Conservation (phyloP, 1,140 invertebrate species). For the Araneus ventricosus region DNA sequence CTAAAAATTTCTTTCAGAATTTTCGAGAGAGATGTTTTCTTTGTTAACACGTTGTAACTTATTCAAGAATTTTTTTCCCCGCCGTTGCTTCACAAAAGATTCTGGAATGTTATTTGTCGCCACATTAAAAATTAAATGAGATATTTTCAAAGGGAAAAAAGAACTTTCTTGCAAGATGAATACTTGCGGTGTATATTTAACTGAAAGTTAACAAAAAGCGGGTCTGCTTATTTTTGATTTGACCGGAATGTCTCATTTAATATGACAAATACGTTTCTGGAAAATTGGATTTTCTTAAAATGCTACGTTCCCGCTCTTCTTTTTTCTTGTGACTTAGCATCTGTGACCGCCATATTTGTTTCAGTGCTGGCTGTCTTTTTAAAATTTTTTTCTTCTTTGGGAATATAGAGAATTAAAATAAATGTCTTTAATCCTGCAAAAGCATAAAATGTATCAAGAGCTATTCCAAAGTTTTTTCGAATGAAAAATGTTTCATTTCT, state of each 20-base stretch:
- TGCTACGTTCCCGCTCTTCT: background rate
- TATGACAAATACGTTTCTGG: slow-evolving; percentile 64
- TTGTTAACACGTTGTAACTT: slow-evolving; percentile 60
- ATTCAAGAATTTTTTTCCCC: background rate
- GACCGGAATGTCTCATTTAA: slow-evolving; percentile 55
- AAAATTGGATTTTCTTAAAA: slow-evolving; percentile 62
- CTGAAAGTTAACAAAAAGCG: slow-evolving; percentile 24
- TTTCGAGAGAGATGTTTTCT: slow-evolving; percentile 26
- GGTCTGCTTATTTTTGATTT: slow-evolving; percentile 52
- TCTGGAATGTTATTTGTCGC: slow-evolving; percentile 53
- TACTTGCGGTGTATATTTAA: slow-evolving; percentile 52
- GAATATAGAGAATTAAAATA: slow-evolving; percentile 50
- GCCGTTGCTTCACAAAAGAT: slow-evolving; percentile 48
- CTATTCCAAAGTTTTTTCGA: background rate
- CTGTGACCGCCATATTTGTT: background rate
- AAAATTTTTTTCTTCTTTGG: background rate
- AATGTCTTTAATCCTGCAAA: slow-evolving; percentile 25
- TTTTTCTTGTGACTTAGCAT: background rate
- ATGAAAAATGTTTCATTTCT: slow-evolving; percentile 1
- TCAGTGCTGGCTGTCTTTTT: background rate
- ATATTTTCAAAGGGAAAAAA: background rate
- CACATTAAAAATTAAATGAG: slow-evolving; percentile 63
- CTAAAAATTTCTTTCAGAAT: slow-evolving; percentile 36
- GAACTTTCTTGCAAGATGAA: slow-evolving; percentile 12
- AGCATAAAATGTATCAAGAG: slow-evolving; percentile 29